A percentile compares a stretch with the other conserved stretches of the same genome.
Conservation (phyloP, 2,797 vertebrate genomes). For the Molossus molossus region DNA sequence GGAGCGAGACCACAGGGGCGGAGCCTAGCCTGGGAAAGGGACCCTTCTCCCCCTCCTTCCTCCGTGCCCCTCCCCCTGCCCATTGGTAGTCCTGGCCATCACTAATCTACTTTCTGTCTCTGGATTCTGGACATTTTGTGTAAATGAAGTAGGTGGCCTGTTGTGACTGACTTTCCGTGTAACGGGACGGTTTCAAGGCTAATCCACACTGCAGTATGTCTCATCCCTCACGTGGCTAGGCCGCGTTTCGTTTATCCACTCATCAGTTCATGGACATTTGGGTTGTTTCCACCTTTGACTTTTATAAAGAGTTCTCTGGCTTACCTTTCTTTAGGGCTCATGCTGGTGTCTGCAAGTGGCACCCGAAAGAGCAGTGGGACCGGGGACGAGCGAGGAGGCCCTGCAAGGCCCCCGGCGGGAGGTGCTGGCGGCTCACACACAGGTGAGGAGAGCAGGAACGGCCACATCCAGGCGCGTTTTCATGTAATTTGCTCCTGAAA, state of each 20-base stretch:
- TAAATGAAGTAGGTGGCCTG: not conserved
- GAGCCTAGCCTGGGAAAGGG: not conserved
- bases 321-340: not conserved
- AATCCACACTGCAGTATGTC: too few relatives aligned
- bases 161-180: not conserved
- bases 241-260: not conserved
- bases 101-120: not conserved
- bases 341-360: not conserved
- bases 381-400: not conserved
- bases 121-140: not conserved
- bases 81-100: not conserved
- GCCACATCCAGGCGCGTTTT: not conserved
- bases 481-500: not conserved
- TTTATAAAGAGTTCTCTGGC: not conserved
- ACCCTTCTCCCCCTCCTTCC: not conserved
- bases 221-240: not conserved
- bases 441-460: not conserved
- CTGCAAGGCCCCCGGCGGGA: not conserved
- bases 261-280: not conserved
- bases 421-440: fast-evolving
- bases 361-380: not conserved
- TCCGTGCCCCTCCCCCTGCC: not conserved
- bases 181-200: not conserved
- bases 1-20: not conserved
- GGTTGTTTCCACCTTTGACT: not conserved